Evolutionary conservation across 64 coral and sea anemone genomes (phyloP), one percentile per base, ranked within the genome.

Genomic region (Catalaphyllia jardinei): DNA sequence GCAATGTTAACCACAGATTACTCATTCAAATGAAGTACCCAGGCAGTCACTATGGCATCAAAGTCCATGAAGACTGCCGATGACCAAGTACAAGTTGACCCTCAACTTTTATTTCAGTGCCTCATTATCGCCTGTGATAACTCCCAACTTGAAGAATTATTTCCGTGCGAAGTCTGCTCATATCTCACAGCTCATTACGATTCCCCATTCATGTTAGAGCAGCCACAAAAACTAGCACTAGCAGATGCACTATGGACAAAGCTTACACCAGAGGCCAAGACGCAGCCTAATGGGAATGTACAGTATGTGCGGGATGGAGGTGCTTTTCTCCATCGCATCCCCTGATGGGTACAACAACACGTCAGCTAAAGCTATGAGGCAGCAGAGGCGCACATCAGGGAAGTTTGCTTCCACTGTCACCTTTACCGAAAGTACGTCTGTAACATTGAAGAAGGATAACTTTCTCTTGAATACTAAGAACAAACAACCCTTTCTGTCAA

Each of bases 261-360:
- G 88, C 54, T 86, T 76, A 35, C 78, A 63, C 64, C 52, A 62
- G 73, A 86, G 39, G 88, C 79, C 65, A 52, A 90, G 75, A 63
- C 62, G 78, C 74, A 52, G 72, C 38, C 85, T 52, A 33, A 87
- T 62, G 59, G 38, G 38, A 71, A 83, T 52, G 72, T 83, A 10
- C 79, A 96, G 18, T 86, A 86, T 49, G 90, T 96, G 29, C 20
- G 92, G 79, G 90, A 96, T 46, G 94, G 90, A 69, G 94, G 94
- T 31, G 90, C 90, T 28, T 61, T 92, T 30, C 61, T 96, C 29
- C 90, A 96, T 60, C 75, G 87, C 79, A 31, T 79, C 31, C 61
- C 86, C 15, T 96, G 94, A n/a, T n/a, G n/a, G n/a, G n/a, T n/a
- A n/a, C n/a, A n/a, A n/a, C n/a, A n/a, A n/a, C n/a, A n/a, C n/a